Base-by-base conservation (phyloP, 2,113 vertebrate genomes). In the Trachemys scripta region DNA sequence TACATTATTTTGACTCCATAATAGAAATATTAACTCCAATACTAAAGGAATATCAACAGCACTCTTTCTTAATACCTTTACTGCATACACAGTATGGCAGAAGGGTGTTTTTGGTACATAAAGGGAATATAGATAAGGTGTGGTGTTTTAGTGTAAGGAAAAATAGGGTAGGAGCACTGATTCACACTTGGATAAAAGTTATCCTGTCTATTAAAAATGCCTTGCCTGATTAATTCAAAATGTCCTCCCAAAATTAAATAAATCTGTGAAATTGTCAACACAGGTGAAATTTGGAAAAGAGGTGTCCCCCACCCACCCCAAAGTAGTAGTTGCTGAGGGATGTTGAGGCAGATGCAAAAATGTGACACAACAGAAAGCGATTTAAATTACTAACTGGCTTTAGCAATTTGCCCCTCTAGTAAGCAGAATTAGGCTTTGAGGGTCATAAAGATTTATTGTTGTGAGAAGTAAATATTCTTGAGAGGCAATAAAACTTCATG, bases 391-490 rank as follows among this genome's bases (percentile, higher is more conserved):
- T 42, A 10, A 14, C 84, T 90, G 54, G 42, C 47, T 81, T 83
- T 3, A 82, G 25, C 87, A 14, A 10, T 25, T 1, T 82, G 47
- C 81, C n/a, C 72, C 47, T 2, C 7, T 83, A 50, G 57, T 93
- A 49, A 11, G 49, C 17, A 62, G 14, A 29, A 79, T 22, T 38
- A 87, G 25, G 49, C 80, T 69, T 27, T 84, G 25, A 82, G 69
- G 62, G 31, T 35, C 62, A 35, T 65, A 65, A 65, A 65, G 62
- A 31, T 65, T 65, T 65, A 65, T 35, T 35, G 62, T 35, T 31
- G 50, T 82, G 51, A 54, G 89, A 92, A 93, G 8, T 22, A 90
- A 84, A 42, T 94, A 62, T 91, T 85, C n/a, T 50, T 88, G 56
- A 91, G 25, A 56, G 47, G 29, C 47, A 31, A n/a, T 82, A 75